Evolutionary conservation across 2,888 invertebrate species (phyloP).

Genomic region (Drosophila sordidula): DNA sequence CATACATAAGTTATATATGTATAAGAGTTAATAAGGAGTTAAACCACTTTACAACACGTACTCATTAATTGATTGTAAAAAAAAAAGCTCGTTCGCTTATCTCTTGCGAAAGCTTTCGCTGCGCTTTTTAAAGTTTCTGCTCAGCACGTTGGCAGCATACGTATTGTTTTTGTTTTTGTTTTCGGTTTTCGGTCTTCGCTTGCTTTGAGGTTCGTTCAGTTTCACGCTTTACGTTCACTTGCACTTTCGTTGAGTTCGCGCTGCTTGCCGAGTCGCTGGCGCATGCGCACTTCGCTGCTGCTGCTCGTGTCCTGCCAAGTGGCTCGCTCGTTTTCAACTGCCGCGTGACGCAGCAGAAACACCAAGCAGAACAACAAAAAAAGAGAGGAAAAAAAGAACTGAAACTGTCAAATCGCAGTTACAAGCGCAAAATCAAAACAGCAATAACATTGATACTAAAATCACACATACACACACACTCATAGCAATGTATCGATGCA

Average conservation of each 20-base stretch:
- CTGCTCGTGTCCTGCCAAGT: constrained; percentile 83
- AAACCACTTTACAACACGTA: constrained; percentile 28
- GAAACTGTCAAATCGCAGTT: constrained; percentile 69
- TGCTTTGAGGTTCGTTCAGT: not conserved
- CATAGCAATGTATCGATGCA: constrained; percentile 43
- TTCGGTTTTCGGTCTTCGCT: too few relatives aligned
- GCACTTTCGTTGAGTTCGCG: constrained; percentile 23
- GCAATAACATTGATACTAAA: constrained; percentile 78
- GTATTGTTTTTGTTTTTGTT: not conserved
- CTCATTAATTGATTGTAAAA: constrained; percentile 41
- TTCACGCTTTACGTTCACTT: constrained; percentile 24
- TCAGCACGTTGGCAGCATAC: too few relatives aligned
- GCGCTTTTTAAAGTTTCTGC: constrained; percentile 1
- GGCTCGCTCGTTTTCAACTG: constrained; percentile 82
- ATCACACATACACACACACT: constrained; percentile 47
- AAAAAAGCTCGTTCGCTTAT: constrained; percentile 18
- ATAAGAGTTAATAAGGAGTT: not conserved
- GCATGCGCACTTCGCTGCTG: constrained; percentile 68
- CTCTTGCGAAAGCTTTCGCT: not conserved
- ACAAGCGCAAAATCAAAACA: constrained; percentile 77
- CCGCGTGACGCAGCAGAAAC: constrained; percentile 82
- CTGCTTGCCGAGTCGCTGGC: constrained; percentile 47
- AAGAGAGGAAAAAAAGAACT: constrained; percentile 35
- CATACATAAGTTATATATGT: not conserved
- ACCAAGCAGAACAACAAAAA: constrained; percentile 47